Percentiles rank a stretch among this genome's conserved stretches.
Evolutionary conservation across 2,113 vertebrate species (phyloP).

Genomic region (Sylvia atricapilla): DNA sequence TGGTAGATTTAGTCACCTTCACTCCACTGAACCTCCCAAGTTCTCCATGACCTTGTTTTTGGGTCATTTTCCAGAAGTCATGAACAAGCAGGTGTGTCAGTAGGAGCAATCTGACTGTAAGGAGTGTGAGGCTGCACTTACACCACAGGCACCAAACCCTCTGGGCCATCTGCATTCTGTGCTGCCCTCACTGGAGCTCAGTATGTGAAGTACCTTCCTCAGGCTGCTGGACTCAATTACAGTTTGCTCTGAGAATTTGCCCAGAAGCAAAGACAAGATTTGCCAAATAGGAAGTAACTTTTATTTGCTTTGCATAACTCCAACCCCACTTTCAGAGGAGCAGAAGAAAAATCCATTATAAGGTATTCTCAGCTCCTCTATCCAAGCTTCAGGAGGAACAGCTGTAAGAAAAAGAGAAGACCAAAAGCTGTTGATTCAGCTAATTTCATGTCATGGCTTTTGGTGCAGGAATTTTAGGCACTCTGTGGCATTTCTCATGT

Average conservation of each 20-base stretch:
- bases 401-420: not conserved
- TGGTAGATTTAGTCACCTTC: not conserved
- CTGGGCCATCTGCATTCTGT: not conserved
- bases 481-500: not conserved
- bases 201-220: not conserved
- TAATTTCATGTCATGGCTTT: not conserved
- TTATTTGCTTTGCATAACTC: not conserved
- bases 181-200: not conserved
- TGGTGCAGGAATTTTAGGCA: not conserved
- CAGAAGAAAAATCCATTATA: not conserved
- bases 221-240: not conserved
- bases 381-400: not conserved
- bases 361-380: not conserved
- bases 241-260: not conserved
- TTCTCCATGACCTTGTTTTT: not conserved
- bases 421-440: not conserved
- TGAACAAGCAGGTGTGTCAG: not conserved
- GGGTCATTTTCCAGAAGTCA: not conserved
- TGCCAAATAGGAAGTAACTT: not conserved
- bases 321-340: not conserved
- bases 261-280: not conserved
- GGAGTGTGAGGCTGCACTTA: not conserved
- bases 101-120: not conserved
- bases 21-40: not conserved
- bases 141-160: not conserved